Evolutionary conservation across 2,888 invertebrate species (phyloP), one percentile per base, ranked within the genome.

Genomic region (Euzophera pinguis): DNA sequence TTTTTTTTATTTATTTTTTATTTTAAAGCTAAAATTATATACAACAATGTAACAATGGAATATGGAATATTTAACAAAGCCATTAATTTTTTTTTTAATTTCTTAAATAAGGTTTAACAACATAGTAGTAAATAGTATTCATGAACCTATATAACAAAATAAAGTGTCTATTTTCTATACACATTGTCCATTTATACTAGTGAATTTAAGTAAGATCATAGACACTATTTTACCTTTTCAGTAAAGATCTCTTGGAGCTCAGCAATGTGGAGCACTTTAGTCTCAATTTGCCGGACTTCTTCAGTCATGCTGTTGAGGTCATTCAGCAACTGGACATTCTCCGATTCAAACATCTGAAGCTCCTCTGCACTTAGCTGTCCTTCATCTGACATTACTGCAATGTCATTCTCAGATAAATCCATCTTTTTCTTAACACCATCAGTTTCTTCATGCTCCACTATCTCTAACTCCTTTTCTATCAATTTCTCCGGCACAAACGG

Each of bases 201-300:
- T n/a, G n/a, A n/a, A n/a, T n/a, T n/a, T n/a, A n/a, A n/a, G n/a
- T n/a, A n/a, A n/a, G n/a, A n/a, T n/a, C n/a, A n/a, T n/a, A n/a
- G n/a, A n/a, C n/a, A n/a, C n/a, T n/a, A 32, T 9, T 32, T 49
- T 66, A 92, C 93, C 93, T 95, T 99, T 92, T 99, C 99, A 9
- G 98, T 96, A 71, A 99, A 98, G 61, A 98, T 94, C 80, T 98
- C 97, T 78, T 99, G 99, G 22, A 99, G 86, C 77, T 97, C 96
- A 1, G 98, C 97, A 68, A 99, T 98, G 75, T 98, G 97, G 0
- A 98, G 94, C 0, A 99, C 98, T 90, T 98, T 98, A 67, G 93
- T 95, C 71, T 96, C 96, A 67, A 97, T 96, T 76, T 95, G 96
- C 77, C 94, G 94, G 0, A 98, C 97, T 86, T 99, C 98, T 70